Evolutionary conservation across 2,113 vertebrate species (phyloP).

Genomic region (Enhydra lutris): DNA sequence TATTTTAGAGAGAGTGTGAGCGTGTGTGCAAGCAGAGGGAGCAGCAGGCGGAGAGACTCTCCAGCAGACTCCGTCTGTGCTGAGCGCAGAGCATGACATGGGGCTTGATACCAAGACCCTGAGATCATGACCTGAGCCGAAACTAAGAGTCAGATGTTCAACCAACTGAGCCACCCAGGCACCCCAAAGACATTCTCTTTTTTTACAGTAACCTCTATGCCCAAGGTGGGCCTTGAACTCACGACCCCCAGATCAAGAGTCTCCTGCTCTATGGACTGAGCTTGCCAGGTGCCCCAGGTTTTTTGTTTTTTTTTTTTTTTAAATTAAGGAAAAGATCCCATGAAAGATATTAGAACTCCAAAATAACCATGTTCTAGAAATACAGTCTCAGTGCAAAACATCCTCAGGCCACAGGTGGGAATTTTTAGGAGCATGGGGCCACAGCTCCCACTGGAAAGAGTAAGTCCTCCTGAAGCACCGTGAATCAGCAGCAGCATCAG

Average conservation of each 20-base stretch:
- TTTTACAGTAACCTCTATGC: background rate
- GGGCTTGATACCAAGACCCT: background rate
- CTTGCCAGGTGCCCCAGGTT: background rate
- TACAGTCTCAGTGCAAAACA: background rate
- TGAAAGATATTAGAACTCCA: background rate
- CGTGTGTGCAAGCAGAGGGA: no score
- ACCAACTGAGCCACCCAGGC: background rate
- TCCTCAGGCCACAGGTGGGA: background rate
- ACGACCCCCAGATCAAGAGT: background rate
- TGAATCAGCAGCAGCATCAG: background rate
- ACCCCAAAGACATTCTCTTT: background rate
- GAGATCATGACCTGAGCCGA: background rate
- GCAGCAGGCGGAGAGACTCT: background rate
- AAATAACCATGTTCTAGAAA: background rate
- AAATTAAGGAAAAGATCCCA: background rate
- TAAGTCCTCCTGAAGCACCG: background rate
- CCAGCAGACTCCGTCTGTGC: background rate
- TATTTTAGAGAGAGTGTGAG: background rate
- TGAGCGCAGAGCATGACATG: background rate
- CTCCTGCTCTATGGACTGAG: background rate
- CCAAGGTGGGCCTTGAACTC: background rate
- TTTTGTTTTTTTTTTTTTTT: background rate
- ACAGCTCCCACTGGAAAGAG: background rate
- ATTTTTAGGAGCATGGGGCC: background rate
- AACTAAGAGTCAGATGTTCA: background rate